Percentiles rank a stretch among this genome's conserved stretches.
Evolutionary conservation across 2,888 invertebrate species (phyloP).

Genomic region (Ethmia dodecea): DNA sequence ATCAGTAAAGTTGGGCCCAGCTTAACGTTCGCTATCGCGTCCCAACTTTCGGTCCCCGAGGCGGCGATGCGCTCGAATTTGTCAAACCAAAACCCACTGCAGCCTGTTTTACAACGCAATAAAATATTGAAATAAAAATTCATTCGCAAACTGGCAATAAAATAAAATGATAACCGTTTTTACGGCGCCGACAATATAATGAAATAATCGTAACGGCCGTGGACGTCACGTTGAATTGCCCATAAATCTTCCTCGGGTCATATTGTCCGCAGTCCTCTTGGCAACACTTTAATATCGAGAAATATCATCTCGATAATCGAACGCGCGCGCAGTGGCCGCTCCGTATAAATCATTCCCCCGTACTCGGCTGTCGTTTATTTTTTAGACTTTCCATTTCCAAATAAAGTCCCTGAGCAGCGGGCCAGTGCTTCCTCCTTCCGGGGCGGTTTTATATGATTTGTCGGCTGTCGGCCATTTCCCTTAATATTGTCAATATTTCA

Average conservation of each 20-base stretch:
- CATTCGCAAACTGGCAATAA: slow-evolving; percentile 61
- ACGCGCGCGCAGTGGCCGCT: slow-evolving; percentile 57
- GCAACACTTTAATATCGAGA: slow-evolving; percentile 78
- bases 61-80: slow-evolving; percentile 41
- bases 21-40: slow-evolving; percentile 15
- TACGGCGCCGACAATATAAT: slow-evolving; percentile 75
- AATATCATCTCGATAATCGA: slow-evolving; percentile 76
- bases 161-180: slow-evolving; percentile 74
- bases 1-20: slow-evolving; percentile 11
- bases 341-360: slow-evolving; percentile 69
- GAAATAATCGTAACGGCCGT: slow-evolving; percentile 76
- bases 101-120: slow-evolving; percentile 64
- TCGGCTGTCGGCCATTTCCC: slow-evolving; percentile 73
- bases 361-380: slow-evolving; percentile 68
- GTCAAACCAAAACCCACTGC: slow-evolving; percentile 42
- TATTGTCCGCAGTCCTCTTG: slow-evolving; percentile 74
- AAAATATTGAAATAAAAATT: slow-evolving; percentile 75
- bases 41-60: slow-evolving; percentile 28
- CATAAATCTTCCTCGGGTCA: slow-evolving; percentile 76
- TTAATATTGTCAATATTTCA: slow-evolving; percentile 77
- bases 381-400: slow-evolving; percentile 77
- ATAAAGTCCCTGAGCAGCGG: slow-evolving; percentile 73
- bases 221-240: slow-evolving; percentile 69
- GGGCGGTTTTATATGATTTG: slow-evolving; percentile 76
- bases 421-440: slow-evolving; percentile 74